A percentile compares a stretch with the other conserved stretches of the same genome.
Evolutionary conservation across 2,113 vertebrate species (phyloP).

Genomic region (Leptodactylus fuscus): DNA sequence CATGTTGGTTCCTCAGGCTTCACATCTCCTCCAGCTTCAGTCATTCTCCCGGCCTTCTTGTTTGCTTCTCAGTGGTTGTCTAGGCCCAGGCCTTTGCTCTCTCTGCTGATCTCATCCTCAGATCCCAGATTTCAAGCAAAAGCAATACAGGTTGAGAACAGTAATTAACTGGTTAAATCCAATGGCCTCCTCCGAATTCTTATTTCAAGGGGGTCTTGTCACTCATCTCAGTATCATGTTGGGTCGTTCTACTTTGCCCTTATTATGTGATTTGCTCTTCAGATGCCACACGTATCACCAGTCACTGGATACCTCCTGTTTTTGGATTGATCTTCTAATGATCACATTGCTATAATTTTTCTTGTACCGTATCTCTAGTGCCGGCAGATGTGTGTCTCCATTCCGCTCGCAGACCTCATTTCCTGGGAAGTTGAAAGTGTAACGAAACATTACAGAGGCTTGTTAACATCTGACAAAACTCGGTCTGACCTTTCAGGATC

Average conservation of each 20-base stretch:
- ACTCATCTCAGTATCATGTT: background rate
- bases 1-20: too few species aligned
- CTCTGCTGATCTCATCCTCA: too few species aligned
- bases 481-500: conserved; percentile 41
- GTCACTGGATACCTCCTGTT: background rate
- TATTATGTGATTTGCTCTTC: background rate
- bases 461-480: conserved; percentile 36
- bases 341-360: background rate
- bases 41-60: too few species aligned
- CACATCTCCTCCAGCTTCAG: too few species aligned
- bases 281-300: background rate
- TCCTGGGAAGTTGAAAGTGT: conserved; percentile 8
- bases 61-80: too few species aligned
- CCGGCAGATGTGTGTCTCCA: background rate
- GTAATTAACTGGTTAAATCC: too few species aligned
- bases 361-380: background rate
- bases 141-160: too few species aligned
- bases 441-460: conserved; percentile 6
- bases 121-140: too few species aligned
- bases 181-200: too few species aligned
- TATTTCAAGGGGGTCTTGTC: background rate
- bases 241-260: background rate
- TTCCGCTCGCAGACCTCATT: background rate
- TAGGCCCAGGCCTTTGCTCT: too few species aligned
- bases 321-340: background rate